A percentile compares a stretch with the other conserved stretches of the same genome.
These are phyloP conservation scores for Aselliscus stoliczkanus DNA, from an alignment of 2,797 vertebrate species.

Conservation along the genomic window DNA sequence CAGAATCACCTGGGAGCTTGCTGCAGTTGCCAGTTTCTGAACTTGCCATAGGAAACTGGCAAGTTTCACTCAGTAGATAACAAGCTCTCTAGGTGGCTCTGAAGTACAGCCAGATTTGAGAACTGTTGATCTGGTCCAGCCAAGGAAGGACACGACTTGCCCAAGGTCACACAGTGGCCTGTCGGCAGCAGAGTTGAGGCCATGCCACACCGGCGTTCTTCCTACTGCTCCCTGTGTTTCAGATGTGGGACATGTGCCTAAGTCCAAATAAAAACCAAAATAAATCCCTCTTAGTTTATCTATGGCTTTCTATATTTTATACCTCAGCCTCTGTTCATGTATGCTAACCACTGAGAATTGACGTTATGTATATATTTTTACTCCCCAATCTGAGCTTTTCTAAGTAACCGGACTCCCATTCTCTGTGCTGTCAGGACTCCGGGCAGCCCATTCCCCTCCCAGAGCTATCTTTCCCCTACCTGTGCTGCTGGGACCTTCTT, in stretches of 20 bases:
- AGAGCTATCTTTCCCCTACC: neutral
- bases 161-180: neutral
- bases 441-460: neutral
- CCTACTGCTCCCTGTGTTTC: neutral
- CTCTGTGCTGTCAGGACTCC: neutral
- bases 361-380: neutral
- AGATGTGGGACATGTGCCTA: neutral
- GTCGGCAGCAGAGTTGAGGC: neutral
- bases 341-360: neutral
- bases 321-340: neutral
- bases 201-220: neutral
- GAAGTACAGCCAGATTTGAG: neutral
- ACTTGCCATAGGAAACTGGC: fast-evolving
- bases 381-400: neutral
- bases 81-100: neutral
- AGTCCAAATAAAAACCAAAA: neutral
- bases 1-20: neutral
- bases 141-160: neutral
- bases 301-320: neutral
- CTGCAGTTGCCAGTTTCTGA: neutral
- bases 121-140: neutral
- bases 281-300: neutral
- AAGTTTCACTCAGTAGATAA: neutral
- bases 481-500: neutral
- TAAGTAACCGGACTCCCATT: neutral